phyloP scores from a whole-genome alignment of 2,888 invertebrate species.

The Agriopis marginaria region DNA sequence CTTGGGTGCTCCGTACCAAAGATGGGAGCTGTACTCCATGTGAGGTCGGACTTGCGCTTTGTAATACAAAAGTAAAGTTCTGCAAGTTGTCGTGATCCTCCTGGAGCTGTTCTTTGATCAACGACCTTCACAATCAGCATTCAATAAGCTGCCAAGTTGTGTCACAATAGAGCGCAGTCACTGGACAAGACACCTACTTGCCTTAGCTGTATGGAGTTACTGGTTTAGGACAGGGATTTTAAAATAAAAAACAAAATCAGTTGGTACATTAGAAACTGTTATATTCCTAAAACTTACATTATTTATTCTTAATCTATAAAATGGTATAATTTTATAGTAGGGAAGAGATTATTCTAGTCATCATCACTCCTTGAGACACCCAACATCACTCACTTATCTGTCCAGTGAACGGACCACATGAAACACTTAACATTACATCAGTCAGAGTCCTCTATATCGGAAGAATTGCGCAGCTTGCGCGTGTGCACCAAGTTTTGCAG shows the following conservation, averaged over 20 bases:
- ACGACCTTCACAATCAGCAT: too few species aligned
- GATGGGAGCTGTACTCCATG: too few species aligned
- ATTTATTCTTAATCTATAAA: conserved; percentile 5
- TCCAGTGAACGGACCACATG: neutral
- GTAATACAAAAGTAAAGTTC: too few species aligned
- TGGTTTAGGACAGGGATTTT: too few species aligned
- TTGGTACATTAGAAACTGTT: neutral
- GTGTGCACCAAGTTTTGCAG: conserved; percentile 63
- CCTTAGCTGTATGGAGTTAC: too few species aligned
- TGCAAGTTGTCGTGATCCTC: too few species aligned
- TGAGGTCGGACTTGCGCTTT: too few species aligned
- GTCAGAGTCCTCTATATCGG: conserved; percentile 73
- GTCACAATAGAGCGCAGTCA: too few species aligned
- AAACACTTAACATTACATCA: conserved; percentile 46
- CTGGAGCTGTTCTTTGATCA: too few species aligned
- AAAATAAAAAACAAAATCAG: neutral
- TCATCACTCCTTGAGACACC: neutral
- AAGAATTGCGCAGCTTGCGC: conserved; percentile 63
- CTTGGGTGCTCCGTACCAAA: too few species aligned
- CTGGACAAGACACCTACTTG: too few species aligned
- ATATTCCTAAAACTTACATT: neutral
- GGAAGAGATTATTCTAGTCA: conserved; percentile 4
- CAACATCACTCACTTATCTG: neutral
- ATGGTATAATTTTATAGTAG: conserved; percentile 2
- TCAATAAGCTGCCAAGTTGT: too few species aligned